Percentiles rank a stretch among this genome's conserved stretches.
phyloP scores from a whole-genome alignment of 2,797 vertebrate species.

The Telmatherina bonti region DNA sequence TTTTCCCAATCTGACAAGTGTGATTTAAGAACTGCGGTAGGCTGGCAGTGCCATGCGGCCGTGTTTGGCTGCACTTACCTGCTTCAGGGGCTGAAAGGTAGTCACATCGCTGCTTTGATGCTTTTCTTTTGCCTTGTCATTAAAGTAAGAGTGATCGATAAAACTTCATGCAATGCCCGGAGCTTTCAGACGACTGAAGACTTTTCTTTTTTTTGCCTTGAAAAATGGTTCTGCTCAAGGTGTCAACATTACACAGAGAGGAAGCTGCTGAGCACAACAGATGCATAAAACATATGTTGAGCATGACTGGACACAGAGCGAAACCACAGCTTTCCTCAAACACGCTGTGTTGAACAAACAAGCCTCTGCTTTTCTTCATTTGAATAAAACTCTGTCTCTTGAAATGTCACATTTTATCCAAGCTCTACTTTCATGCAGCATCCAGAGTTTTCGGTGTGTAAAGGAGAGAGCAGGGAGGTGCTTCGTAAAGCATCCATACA shows the following conservation, averaged over 20 bases:
- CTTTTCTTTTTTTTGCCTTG: conserved; percentile 54
- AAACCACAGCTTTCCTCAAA: conserved; percentile 41
- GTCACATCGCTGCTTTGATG: conserved; percentile 31
- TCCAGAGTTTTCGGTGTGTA: conserved; percentile 8
- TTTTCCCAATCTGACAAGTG: conserved; percentile 70
- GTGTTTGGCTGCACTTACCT: conserved; percentile 44
- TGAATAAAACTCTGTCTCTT: conserved; percentile 45
- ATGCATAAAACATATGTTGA: conserved; percentile 67
- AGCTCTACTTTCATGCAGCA: not conserved
- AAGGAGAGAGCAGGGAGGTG: not conserved
- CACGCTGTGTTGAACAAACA: conserved; percentile 53
- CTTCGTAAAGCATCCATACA: conserved; percentile 17
- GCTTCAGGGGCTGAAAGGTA: conserved; percentile 57
- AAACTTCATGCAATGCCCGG: conserved; percentile 66
- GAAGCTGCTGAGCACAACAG: conserved; percentile 52
- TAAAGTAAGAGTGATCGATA: conserved; percentile 62
- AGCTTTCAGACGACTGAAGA: conserved; percentile 49
- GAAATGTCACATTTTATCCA: conserved; percentile 16
- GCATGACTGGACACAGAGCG: conserved; percentile 53
- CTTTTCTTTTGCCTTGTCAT: conserved; percentile 52
- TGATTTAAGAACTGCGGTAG: conserved; percentile 71
- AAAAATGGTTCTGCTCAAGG: conserved; percentile 61
- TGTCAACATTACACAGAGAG: conserved; percentile 59
- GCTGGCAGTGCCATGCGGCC: conserved; percentile 48
- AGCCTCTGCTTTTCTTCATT: conserved; percentile 17